Percentiles rank a stretch among this genome's conserved stretches.
Conservation (phyloP, 2,113 vertebrate genomes). For the Siniperca chuatsi region DNA sequence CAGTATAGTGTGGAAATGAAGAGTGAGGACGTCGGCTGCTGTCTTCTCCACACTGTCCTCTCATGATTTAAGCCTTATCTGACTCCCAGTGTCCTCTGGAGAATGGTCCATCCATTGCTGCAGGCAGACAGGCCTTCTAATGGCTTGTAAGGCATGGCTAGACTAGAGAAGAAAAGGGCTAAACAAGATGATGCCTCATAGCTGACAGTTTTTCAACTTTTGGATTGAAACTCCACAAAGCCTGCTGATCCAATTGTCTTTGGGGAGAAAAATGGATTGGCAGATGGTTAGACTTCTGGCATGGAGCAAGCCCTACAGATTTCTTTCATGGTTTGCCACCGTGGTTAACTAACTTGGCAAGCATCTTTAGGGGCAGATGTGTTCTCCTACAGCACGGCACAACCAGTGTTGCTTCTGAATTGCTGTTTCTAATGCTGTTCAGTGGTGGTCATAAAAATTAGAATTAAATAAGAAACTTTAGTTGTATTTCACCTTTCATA, state of each 20-base stretch:
- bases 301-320: constrained; percentile 10
- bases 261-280: neutral
- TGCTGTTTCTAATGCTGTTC: neutral
- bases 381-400: neutral
- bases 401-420: constrained; percentile 12
- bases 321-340: constrained; percentile 54
- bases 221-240: constrained; percentile 69
- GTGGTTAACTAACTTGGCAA: constrained; percentile 41
- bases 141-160: constrained; percentile 67
- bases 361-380: neutral
- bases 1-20: constrained; percentile 28
- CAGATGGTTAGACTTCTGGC: constrained; percentile 21
- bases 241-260: constrained; percentile 64
- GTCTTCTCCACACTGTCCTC: constrained; percentile 37
- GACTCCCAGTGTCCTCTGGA: constrained; percentile 67
- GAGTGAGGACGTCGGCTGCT: constrained; percentile 11
- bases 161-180: constrained; percentile 60
- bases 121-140: constrained; percentile 64
- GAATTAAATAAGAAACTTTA: neutral
- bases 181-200: constrained; percentile 65
- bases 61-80: constrained; percentile 69
- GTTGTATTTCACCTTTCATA: neutral
- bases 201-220: constrained; percentile 70
- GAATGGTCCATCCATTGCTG: constrained; percentile 57
- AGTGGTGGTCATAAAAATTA: neutral